Evolutionary conservation across 2,888 invertebrate genomes (phyloP).

Genomic region (Phoenoteleia sp.): DNA sequence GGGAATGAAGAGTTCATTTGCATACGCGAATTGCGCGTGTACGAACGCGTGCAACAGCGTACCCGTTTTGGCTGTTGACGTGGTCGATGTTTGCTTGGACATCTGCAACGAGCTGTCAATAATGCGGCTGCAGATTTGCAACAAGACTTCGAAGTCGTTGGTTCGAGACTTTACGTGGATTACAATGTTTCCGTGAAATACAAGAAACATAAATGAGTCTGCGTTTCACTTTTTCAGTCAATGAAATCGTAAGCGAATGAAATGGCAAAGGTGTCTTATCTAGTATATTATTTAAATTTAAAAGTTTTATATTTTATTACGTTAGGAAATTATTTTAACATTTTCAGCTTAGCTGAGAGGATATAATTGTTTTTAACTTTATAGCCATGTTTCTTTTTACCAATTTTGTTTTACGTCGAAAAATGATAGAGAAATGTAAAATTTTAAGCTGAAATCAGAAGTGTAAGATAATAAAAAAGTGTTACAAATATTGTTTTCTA

Average conservation of each 20-base stretch:
- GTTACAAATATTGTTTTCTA: too few relatives aligned
- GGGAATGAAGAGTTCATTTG: constrained; percentile 56
- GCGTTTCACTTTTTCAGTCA: constrained; percentile 40
- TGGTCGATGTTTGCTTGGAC: constrained; percentile 76
- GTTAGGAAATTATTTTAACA: too few relatives aligned
- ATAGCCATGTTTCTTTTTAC: too few relatives aligned
- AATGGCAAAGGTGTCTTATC: background rate
- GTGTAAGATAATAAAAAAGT: too few relatives aligned
- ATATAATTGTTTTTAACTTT: too few relatives aligned
- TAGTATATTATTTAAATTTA: too few relatives aligned
- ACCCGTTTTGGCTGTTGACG: constrained; percentile 40
- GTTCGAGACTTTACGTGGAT: constrained; percentile 66
- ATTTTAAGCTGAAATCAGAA: too few relatives aligned
- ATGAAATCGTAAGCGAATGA: constrained; percentile 22
- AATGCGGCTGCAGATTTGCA: constrained; percentile 51
- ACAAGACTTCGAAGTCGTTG: constrained; percentile 57
- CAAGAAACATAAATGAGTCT: constrained; percentile 48
- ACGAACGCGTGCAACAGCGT: constrained; percentile 15
- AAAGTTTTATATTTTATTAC: too few relatives aligned
- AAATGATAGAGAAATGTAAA: too few relatives aligned
- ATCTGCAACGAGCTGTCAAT: constrained; percentile 68
- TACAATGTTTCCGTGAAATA: constrained; percentile 72
- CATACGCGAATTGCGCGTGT: constrained; percentile 51
- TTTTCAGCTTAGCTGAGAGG: too few relatives aligned
- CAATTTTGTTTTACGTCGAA: too few relatives aligned